Conservation (phyloP, 2,797 vertebrate species). For the Hypotaenidia philippensis region DNA sequence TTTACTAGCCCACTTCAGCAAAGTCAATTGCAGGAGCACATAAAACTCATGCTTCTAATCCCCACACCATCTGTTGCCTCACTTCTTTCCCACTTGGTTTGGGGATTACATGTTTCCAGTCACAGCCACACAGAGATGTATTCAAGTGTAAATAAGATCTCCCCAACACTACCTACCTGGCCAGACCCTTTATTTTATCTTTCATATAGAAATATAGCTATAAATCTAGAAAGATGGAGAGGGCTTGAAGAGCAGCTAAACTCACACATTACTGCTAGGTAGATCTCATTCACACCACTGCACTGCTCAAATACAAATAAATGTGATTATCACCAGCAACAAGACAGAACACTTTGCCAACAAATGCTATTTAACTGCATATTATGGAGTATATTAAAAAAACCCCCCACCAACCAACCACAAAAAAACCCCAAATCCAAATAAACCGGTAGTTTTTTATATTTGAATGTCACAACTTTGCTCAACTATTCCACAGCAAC, state of each 20-base stretch:
- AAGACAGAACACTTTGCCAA: not conserved
- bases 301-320: not conserved
- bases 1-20: not conserved
- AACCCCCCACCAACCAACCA: rapidly evolving
- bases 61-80: not conserved
- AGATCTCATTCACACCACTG: not conserved
- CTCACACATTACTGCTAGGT: not conserved
- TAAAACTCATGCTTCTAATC: not conserved
- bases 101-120: not conserved
- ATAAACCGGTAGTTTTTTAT: not conserved
- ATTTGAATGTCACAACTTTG: not conserved
- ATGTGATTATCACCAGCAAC: not conserved
- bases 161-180: not conserved
- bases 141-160: not conserved
- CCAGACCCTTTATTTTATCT: not conserved
- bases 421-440: not conserved
- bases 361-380: not conserved
- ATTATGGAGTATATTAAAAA: not conserved
- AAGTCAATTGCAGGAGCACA: not conserved
- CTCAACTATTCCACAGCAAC: not conserved
- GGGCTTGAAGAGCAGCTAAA: not conserved
- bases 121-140: not conserved
- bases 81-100: not conserved
- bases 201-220: not conserved
- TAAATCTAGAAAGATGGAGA: not conserved